Conservation (phyloP, 2,797 vertebrate species). For the Dallia pectoralis region DNA sequence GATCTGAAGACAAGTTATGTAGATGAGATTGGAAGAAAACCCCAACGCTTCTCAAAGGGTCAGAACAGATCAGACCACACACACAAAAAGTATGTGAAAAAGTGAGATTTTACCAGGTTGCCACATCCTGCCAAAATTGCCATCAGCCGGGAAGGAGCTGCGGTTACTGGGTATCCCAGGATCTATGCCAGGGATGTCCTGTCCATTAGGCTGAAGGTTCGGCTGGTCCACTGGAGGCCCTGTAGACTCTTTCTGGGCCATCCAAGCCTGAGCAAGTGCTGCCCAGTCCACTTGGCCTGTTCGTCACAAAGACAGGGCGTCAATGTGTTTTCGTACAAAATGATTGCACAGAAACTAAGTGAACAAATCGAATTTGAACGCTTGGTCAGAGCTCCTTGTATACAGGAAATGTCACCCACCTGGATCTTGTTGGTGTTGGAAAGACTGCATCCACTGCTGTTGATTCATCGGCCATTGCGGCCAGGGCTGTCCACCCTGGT, state of each 20-base stretch:
- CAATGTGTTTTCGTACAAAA: neutral
- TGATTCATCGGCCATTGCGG: constrained; percentile 99
- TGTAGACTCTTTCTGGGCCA: constrained; percentile 94
- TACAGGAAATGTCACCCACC: constrained; percentile 70
- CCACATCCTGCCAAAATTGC: constrained; percentile 94
- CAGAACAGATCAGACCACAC: neutral
- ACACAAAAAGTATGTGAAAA: neutral
- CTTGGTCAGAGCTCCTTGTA: neutral
- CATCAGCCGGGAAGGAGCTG: constrained; percentile 87
- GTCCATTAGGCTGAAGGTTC: constrained; percentile 87
- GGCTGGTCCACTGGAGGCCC: constrained; percentile 80
- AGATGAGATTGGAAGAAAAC: too few species aligned
- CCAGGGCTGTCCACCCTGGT: constrained; percentile 99
- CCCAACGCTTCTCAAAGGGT: too few species aligned
- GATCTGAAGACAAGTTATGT: neutral
- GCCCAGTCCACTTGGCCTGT: constrained; percentile 99
- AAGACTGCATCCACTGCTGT: constrained; percentile 99
- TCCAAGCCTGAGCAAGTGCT: constrained; percentile 98
- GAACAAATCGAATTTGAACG: neutral
- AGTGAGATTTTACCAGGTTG: constrained; percentile 83
- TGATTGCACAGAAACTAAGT: neutral
- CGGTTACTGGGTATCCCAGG: constrained; percentile 85
- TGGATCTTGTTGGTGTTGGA: constrained; percentile 98
- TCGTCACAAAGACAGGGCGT: neutral
- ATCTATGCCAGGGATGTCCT: constrained; percentile 86